Percentiles rank a stretch among this genome's conserved stretches.
Evolutionary conservation across 1,140 invertebrate species (phyloP).

Genomic region (Limonius californicus): DNA sequence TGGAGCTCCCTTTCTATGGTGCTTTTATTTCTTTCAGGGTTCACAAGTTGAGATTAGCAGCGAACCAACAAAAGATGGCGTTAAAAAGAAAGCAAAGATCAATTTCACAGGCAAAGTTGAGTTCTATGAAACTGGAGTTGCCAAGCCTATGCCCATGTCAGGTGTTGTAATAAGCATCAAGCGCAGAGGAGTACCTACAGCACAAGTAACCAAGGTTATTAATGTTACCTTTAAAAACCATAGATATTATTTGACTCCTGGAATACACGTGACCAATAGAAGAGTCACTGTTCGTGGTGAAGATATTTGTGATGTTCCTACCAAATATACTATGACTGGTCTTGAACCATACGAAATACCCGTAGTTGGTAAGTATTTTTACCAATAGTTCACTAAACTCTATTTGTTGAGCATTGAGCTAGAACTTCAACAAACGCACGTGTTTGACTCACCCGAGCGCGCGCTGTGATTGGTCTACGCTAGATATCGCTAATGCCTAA

Average conservation of each 20-base stretch:
- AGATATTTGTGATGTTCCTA: slow-evolving; percentile 61
- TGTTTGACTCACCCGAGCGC: no score
- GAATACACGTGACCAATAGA: slow-evolving; percentile 57
- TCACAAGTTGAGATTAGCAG: slow-evolving; percentile 51
- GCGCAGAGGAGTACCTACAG: slow-evolving; percentile 46
- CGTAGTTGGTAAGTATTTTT: slow-evolving; percentile 59
- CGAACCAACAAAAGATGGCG: slow-evolving; percentile 43
- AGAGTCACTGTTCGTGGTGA: slow-evolving; percentile 57
- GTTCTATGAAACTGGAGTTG: slow-evolving; percentile 60
- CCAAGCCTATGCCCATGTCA: slow-evolving; percentile 54
- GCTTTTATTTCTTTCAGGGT: slow-evolving; percentile 47
- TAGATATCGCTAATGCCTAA: no score
- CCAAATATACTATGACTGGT: slow-evolving; percentile 63
- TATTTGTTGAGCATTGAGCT: no score
- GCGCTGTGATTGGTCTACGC: no score
- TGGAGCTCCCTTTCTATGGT: not conserved
- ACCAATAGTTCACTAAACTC: no score
- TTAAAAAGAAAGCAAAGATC: slow-evolving; percentile 63
- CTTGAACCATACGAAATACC: slow-evolving; percentile 68
- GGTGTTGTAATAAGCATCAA: slow-evolving; percentile 57
- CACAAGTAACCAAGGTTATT: slow-evolving; percentile 52
- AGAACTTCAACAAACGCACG: no score
- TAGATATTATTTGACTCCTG: slow-evolving; percentile 59
- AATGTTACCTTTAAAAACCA: slow-evolving; percentile 58
- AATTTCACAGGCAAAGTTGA: slow-evolving; percentile 62